Percentiles rank a stretch among this genome's conserved stretches.
Evolutionary conservation across 2,797 vertebrate species (phyloP).

Genomic region (Menidia menidia): DNA sequence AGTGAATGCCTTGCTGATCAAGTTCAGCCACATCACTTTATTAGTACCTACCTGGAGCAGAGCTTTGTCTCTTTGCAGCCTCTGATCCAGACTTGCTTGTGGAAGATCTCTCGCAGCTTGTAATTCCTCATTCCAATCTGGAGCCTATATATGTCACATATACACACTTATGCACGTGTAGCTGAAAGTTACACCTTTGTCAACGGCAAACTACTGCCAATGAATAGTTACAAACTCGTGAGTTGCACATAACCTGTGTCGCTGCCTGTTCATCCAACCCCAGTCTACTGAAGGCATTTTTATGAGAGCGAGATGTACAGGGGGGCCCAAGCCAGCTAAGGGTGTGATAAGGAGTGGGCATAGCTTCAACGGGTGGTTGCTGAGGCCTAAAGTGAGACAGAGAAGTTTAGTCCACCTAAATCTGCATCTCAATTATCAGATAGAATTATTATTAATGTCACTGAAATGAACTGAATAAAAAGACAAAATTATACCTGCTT

Average conservation of each 20-base stretch:
- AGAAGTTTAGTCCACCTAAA: not conserved
- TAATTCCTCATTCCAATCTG: constrained; percentile 88
- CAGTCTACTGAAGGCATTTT: constrained; percentile 78
- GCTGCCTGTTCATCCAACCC: constrained; percentile 78
- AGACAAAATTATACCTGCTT: constrained; percentile 72
- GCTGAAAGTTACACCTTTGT: not conserved
- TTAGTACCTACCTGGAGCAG: constrained; percentile 79
- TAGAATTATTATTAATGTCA: not conserved
- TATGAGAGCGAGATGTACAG: constrained; percentile 77
- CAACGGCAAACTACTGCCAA: constrained; percentile 11
- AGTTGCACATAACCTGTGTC: constrained; percentile 71
- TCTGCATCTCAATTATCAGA: not conserved
- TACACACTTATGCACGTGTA: constrained; percentile 5
- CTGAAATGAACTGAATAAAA: not conserved
- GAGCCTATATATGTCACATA: constrained; percentile 60
- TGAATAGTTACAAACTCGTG: not conserved
- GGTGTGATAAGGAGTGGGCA: constrained; percentile 80
- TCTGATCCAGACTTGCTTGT: constrained; percentile 77
- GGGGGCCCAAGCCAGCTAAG: constrained; percentile 83
- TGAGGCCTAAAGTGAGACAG: constrained; percentile 60
- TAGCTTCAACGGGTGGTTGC: constrained; percentile 65
- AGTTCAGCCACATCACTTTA: not conserved
- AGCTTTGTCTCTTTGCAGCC: constrained; percentile 80
- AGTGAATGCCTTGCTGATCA: not conserved
- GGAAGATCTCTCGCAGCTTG: constrained; percentile 84